Evolutionary conservation across 1,140 invertebrate genomes (phyloP).

Genomic region (Lepidostoma basale): DNA sequence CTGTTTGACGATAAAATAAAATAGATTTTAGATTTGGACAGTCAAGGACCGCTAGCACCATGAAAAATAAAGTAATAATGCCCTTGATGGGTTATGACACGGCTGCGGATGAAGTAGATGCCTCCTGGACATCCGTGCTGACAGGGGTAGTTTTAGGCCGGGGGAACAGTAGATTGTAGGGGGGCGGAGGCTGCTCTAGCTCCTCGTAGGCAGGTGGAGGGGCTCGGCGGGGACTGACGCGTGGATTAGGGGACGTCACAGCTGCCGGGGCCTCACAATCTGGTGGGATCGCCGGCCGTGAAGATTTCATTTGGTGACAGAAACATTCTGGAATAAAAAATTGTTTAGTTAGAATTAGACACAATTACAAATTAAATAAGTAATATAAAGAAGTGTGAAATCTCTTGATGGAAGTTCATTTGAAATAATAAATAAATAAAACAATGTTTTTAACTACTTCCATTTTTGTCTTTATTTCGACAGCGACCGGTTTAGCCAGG

Average conservation of each 20-base stretch:
- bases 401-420: too few relatives aligned
- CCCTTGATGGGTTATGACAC: background rate
- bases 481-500: too few relatives aligned
- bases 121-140: background rate
- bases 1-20: too few relatives aligned
- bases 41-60: too few relatives aligned
- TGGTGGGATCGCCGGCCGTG: conserved; percentile 33
- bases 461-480: too few relatives aligned
- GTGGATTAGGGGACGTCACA: conserved; percentile 46
- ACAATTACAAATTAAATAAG: too few relatives aligned
- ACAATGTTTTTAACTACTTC: too few relatives aligned
- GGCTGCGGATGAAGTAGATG: background rate
- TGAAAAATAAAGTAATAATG: too few relatives aligned
- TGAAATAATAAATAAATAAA: too few relatives aligned
- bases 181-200: conserved; percentile 52
- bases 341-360: too few relatives aligned
- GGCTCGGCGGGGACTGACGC: background rate
- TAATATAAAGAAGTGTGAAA: too few relatives aligned
- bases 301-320: conserved; percentile 50
- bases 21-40: too few relatives aligned
- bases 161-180: conserved; percentile 52
- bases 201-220: conserved; percentile 55
- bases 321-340: conserved; percentile 52
- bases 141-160: conserved; percentile 19
- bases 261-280: conserved; percentile 42